phyloP scores from a whole-genome alignment of 2,113 vertebrate genomes.

The Mesoclemmys tuberculata region DNA sequence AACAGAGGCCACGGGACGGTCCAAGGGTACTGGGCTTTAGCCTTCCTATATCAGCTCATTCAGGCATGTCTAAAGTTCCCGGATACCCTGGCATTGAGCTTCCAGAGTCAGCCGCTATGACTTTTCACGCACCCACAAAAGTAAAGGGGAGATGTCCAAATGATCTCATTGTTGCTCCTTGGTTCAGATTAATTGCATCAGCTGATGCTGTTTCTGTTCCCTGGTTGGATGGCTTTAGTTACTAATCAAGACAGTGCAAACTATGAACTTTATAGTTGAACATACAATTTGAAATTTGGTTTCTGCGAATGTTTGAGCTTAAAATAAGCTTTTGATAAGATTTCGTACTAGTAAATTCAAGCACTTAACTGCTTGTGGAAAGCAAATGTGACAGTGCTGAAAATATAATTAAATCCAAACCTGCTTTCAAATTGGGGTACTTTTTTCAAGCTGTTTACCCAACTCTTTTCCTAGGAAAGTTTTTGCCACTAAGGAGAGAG shows the following conservation, averaged over 20 bases:
- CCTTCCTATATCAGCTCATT: too few species aligned
- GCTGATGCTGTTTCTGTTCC: not conserved
- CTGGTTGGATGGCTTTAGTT: not conserved
- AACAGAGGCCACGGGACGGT: too few species aligned
- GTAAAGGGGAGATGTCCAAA: not conserved
- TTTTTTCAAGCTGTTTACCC: not conserved
- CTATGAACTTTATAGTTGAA: not conserved
- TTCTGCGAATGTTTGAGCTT: not conserved
- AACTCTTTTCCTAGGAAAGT: not conserved
- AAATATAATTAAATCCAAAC: not conserved
- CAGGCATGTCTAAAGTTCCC: too few species aligned
- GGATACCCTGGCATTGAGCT: too few species aligned
- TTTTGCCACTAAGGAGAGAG: not conserved
- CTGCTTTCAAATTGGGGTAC: not conserved
- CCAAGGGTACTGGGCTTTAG: too few species aligned
- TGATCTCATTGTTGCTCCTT: not conserved
- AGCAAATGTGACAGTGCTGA: not conserved
- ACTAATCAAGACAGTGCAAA: not conserved
- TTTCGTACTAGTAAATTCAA: not conserved
- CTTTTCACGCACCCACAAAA: not conserved
- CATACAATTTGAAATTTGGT: not conserved
- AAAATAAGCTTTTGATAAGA: not conserved
- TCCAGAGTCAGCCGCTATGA: too few species aligned
- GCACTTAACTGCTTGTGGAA: not conserved
- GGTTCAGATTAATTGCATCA: not conserved